Evolutionary conservation across 2,113 vertebrate genomes (phyloP), one percentile per base, ranked within the genome.

Genomic region (Ictidomys tridecemlineatus): DNA sequence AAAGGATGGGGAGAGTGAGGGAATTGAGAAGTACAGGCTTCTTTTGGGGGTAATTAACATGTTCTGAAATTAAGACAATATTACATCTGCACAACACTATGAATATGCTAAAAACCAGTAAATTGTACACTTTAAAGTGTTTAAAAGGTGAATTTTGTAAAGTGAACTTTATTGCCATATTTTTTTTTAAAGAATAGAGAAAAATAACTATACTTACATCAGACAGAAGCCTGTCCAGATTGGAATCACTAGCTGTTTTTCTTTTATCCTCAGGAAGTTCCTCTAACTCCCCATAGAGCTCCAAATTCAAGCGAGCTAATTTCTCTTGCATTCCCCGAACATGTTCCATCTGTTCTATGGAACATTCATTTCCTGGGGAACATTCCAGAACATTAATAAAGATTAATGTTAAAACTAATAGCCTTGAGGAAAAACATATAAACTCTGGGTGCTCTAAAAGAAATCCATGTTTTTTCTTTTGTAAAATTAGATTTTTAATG

Each of bases 311-410:
- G 14, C 99, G 99, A 26, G 99, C 99, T 79, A 99, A 98, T 96
- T 99, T 99, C 98, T 99, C 99, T 98, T 99, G 99, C 99, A 99
- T 99, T 65, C 99, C 99, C 53, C 99, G 98, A 53, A 99, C 99
- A 0, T 99, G 99, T 95, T 99, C 99, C 99, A 99, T 99, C 98
- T 99, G 99, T 82, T 99, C 99, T 45, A 99, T 99, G 89, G 99
- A 99, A 98, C 99, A 99, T 94, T 99, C 99, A 8, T 99, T 99
- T 84, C 99, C 99, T 99, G 97, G 39, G 56, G 74, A 97, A 97
- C 37, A 86, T 91, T 97, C 56, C 89, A 96, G 80, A 95, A 94
- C 45, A 89, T 90, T 94, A 92, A 82, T 92, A 85, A 94, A 95
- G 79, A 94, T 91, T 76, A 96, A 69, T 51, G 42, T 30, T 93